Percentiles rank a stretch among this genome's conserved stretches.
phyloP scores from a whole-genome alignment of 1,140 invertebrate genomes.

The Ostrea denselamellosa region DNA sequence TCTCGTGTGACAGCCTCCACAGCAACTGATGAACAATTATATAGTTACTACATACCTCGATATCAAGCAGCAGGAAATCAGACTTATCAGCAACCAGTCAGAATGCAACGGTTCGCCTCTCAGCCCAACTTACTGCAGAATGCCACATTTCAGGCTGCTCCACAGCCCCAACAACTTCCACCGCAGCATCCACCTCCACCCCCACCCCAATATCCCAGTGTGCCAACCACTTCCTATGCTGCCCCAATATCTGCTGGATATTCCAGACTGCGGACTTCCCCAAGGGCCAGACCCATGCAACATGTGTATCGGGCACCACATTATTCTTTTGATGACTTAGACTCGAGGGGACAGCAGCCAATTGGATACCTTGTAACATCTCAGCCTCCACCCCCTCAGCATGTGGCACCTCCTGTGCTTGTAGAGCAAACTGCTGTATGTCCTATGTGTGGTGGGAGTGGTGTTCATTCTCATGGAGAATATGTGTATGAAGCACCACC shows the following conservation, averaged over 20 bases:
- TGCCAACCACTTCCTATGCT: slow-evolving; percentile 46
- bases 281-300: neutral
- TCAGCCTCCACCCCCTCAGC: slow-evolving; percentile 18
- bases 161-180: slow-evolving; percentile 42
- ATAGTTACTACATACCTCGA: slow-evolving; percentile 58
- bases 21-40: slow-evolving; percentile 56
- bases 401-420: neutral
- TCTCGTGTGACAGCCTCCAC: slow-evolving; percentile 52
- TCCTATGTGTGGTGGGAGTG: slow-evolving; percentile 67
- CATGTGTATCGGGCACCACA: slow-evolving; percentile 45
- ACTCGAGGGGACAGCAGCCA: slow-evolving; percentile 47
- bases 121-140: slow-evolving; percentile 46
- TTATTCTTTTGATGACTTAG: slow-evolving; percentile 62
- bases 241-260: slow-evolving; percentile 48
- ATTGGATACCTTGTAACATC: slow-evolving; percentile 41
- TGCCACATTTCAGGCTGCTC: slow-evolving; percentile 39
- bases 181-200: neutral
- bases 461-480: slow-evolving; percentile 66
- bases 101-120: slow-evolving; percentile 59
- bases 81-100: slow-evolving; percentile 15
- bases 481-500: slow-evolving; percentile 59
- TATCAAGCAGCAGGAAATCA: slow-evolving; percentile 46
- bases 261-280: neutral
- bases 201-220: slow-evolving; percentile 33
- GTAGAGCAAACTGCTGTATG: slow-evolving; percentile 54